Evolutionary conservation across 2,797 vertebrate species (phyloP), one percentile per base, ranked within the genome.

Genomic region (Alectoris magna): DNA sequence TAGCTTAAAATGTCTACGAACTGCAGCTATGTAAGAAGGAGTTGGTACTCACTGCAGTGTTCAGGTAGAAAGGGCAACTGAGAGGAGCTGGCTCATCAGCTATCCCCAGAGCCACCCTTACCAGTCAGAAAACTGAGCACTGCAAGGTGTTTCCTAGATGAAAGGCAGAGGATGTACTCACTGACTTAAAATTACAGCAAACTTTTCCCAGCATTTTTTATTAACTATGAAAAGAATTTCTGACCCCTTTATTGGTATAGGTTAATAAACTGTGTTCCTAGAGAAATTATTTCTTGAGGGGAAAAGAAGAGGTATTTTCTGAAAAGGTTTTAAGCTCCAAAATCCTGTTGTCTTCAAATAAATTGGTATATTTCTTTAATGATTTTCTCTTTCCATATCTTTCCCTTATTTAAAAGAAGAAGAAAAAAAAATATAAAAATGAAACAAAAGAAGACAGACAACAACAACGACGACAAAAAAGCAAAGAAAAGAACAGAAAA

Each of bases 61-160:
- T 51, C 4, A 4, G 16, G 21, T 31, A 67, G 34, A 14, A 43
- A 27, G 18, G 27, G 21, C 18, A 76, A 6, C 56, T 66, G 36
- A 0, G 1, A 70, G 22, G 38, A 74, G 14, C 22, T 0, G 0
- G 29, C n/a, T 84, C 56, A 31, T 29, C 0, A 0, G 1, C 51
- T 43, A 43, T 48, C 12, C 29, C 19, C 41, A 36, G 21, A 10
- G 72, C 34, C 16, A 7, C 19, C 12, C 22, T 16, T 80, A 76
- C 29, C 12, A 79, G 27, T 44, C 6, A 12, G 59, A 79, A 71
- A n/a, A 15, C 18, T 31, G 68, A 76, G 21, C 0, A 0, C 41
- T 55, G 36, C 3, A 16, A 46, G 77, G 27, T 5, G 10, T 72
- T 44, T 49, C 1, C 0, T 55, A 76, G n/a, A 19, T 14, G 18